Evolutionary conservation across 2,113 vertebrate species (phyloP).

Genomic region (Pteropus alecto): DNA sequence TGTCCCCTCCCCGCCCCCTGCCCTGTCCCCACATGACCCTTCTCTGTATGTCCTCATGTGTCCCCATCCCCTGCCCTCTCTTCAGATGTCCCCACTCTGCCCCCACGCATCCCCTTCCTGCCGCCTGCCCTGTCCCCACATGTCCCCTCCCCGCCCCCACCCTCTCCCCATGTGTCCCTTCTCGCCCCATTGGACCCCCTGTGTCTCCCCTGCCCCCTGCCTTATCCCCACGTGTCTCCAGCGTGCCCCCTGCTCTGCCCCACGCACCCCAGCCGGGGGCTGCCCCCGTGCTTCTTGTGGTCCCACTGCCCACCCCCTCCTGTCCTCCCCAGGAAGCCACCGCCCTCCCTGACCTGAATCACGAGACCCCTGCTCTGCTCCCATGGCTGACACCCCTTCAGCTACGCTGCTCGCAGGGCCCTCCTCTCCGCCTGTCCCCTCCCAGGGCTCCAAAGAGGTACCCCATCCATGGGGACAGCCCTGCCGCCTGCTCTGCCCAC

Average conservation of each 20-base stretch:
- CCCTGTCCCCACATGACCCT: too few relatives aligned
- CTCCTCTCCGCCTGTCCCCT: too few relatives aligned
- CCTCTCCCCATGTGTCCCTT: background rate
- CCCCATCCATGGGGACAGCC: background rate
- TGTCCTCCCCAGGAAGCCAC: background rate
- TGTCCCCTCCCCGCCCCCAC: background rate
- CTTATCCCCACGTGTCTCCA: background rate
- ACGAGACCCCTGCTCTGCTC: background rate
- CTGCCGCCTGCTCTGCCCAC: background rate
- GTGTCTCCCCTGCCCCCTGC: too few relatives aligned
- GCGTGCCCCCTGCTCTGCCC: too few relatives aligned
- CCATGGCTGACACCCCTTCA: background rate
- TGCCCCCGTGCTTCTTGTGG: background rate
- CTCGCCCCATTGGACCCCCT: too few relatives aligned
- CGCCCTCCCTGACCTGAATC: fast-evolving
- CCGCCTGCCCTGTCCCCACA: background rate
- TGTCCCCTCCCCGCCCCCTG: background rate
- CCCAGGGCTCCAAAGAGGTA: background rate
- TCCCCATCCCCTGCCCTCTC: background rate
- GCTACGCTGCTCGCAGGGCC: fast-evolving
- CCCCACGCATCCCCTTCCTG: background rate
- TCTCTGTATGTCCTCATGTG: background rate
- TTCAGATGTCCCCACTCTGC: too few relatives aligned
- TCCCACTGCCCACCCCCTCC: background rate
- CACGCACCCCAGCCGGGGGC: background rate